Evolutionary conservation across 2,888 invertebrate species (phyloP), one percentile per base, ranked within the genome.

Genomic region (Dascillus cervinus): DNA sequence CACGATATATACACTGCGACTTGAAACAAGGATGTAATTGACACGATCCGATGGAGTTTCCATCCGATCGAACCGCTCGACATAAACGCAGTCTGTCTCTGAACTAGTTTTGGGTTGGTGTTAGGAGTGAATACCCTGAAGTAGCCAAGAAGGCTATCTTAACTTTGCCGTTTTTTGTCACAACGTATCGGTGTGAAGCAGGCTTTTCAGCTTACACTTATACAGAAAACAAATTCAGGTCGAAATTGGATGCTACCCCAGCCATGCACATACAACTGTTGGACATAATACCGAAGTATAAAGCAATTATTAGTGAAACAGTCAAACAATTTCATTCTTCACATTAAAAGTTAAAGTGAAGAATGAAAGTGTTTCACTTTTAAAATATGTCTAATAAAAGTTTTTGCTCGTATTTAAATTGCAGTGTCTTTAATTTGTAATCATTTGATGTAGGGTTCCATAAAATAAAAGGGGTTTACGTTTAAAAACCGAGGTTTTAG

Each of bases 21-120:
- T n/a, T n/a, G n/a, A n/a, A n/a, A n/a, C n/a, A n/a, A n/a, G n/a
- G n/a, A n/a, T n/a, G n/a, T n/a, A n/a, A n/a, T n/a, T n/a, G n/a
- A n/a, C n/a, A n/a, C n/a, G n/a, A n/a, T n/a, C n/a, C n/a, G n/a
- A n/a, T n/a, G n/a, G n/a, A n/a, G n/a, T n/a, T n/a, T n/a, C n/a
- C n/a, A n/a, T n/a, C n/a, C n/a, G n/a, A n/a, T n/a, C n/a, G n/a
- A n/a, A n/a, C n/a, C n/a, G n/a, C n/a, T n/a, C n/a, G n/a, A n/a
- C n/a, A n/a, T n/a, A n/a, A n/a, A n/a, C n/a, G n/a, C n/a, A n/a
- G n/a, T n/a, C n/a, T n/a, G n/a, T n/a, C n/a, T n/a, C n/a, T n/a
- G n/a, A n/a, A n/a, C n/a, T n/a, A n/a, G n/a, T n/a, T n/a, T n/a
- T 77, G 77, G 72, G 38, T 3, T 23, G 23, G 72, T 61, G 65